Conservation (phyloP, 2,888 invertebrate species). For the Marasmarcha lunaedactyla region DNA sequence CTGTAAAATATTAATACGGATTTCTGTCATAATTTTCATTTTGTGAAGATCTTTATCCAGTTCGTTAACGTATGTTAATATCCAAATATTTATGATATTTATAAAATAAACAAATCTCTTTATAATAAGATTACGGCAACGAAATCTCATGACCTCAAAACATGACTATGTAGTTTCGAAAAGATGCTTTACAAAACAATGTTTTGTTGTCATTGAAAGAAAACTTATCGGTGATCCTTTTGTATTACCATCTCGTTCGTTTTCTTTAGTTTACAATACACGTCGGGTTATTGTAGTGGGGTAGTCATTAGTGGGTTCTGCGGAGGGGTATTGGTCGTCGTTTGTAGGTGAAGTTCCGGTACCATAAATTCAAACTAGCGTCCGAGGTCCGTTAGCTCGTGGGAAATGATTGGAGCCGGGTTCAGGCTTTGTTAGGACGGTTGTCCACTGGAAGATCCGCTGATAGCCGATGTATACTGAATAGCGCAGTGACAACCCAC, state of each 20-base stretch:
- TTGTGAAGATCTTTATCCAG: not conserved
- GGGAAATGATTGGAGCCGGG: conserved; percentile 62
- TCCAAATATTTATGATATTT: not conserved
- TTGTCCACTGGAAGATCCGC: conserved; percentile 65
- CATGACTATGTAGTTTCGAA: conserved; percentile 42
- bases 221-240: conserved; percentile 65
- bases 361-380: conserved; percentile 57
- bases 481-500: conserved; percentile 56
- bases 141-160: conserved; percentile 18
- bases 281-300: conserved; percentile 26
- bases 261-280: conserved; percentile 38
- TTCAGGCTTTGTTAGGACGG: conserved; percentile 66
- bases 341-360: conserved; percentile 37
- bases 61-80: not conserved
- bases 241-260: conserved; percentile 53
- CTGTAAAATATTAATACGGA: not conserved
- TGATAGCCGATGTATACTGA: conserved; percentile 46
- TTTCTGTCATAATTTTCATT: not conserved
- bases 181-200: conserved; percentile 49
- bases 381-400: conserved; percentile 65
- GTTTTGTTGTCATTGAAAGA: conserved; percentile 60
- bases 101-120: not conserved
- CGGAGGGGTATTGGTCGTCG: conserved; percentile 39
- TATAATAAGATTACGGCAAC: conserved; percentile 16
- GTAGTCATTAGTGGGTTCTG: conserved; percentile 26